These are phyloP conservation scores for Latrodectus elegans DNA, from an alignment of 2,888 invertebrate species.

Conservation along the genomic window DNA sequence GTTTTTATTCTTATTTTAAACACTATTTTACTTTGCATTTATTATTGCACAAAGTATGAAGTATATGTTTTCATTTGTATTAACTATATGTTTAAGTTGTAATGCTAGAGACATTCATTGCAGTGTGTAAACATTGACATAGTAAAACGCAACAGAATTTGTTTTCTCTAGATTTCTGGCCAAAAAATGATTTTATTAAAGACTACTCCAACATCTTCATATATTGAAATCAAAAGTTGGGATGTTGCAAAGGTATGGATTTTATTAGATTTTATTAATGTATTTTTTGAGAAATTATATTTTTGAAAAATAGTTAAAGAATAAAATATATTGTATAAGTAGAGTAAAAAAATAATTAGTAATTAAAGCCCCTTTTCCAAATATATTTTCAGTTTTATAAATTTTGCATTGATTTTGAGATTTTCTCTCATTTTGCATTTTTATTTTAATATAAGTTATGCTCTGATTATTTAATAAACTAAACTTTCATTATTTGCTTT, in stretches of 20 bases:
- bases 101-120: neutral
- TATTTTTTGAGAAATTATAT: neutral
- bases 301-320: neutral
- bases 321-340: neutral
- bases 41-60: neutral
- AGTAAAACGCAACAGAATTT: neutral
- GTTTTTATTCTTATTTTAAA: neutral
- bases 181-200: constrained; percentile 21
- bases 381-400: too few species aligned
- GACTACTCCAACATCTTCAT: constrained; percentile 8
- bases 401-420: too few species aligned
- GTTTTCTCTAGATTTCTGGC: constrained; percentile 3
- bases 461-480: too few species aligned
- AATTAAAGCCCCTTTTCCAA: too few species aligned
- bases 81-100: neutral
- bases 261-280: neutral
- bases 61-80: neutral
- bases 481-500: too few species aligned
- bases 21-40: neutral
- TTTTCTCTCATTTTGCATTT: too few species aligned
- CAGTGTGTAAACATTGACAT: too few species aligned
- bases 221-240: neutral
- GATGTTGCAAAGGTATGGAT: neutral
- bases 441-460: too few species aligned
- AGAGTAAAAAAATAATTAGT: too few species aligned